A percentile compares a stretch with the other conserved stretches of the same genome.
These are phyloP conservation scores for Lutjanus campechanus DNA, from an alignment of 2,797 vertebrate species.

Conservation along the genomic window DNA sequence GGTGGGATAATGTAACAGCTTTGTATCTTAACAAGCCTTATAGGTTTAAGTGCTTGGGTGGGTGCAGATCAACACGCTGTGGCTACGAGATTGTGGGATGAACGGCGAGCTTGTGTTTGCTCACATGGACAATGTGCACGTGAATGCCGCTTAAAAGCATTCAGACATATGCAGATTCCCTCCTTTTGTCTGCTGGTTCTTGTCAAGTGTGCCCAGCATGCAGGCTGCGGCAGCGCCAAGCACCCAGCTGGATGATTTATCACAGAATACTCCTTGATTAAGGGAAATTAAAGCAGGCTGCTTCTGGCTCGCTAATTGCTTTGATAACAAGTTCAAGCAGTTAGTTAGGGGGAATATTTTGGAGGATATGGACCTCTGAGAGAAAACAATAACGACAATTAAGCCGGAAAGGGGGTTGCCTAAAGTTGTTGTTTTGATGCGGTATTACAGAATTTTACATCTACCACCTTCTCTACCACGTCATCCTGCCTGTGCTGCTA, in stretches of 20 bases:
- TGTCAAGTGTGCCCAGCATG: constrained; percentile 67
- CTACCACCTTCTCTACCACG: constrained; percentile 4
- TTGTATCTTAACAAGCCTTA: constrained; percentile 53
- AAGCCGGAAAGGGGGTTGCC: constrained; percentile 54
- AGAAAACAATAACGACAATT: constrained; percentile 75
- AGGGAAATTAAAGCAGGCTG: constrained; percentile 84
- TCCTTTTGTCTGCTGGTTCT: constrained; percentile 65
- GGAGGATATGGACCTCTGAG: constrained; percentile 68
- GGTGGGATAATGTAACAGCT: constrained; percentile 38
- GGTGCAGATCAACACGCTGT: constrained; percentile 57
- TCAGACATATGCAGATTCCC: constrained; percentile 68
- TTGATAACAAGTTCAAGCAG: constrained; percentile 85
- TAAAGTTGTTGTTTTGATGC: constrained; percentile 50
- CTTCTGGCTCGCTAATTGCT: constrained; percentile 83
- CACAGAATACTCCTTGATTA: constrained; percentile 84
- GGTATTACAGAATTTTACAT: constrained; percentile 25
- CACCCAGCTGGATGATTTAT: constrained; percentile 83
- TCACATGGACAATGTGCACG: constrained; percentile 48
- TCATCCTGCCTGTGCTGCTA: constrained; percentile 34
- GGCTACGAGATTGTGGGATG: constrained; percentile 49
- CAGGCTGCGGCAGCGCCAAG: constrained; percentile 67
- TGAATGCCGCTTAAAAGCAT: constrained; percentile 68
- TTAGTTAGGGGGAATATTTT: constrained; percentile 77
- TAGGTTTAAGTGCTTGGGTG: constrained; percentile 57
- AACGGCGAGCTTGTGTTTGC: constrained; percentile 43